These are phyloP conservation scores for Cavia aperea DNA, from an alignment of 2,113 vertebrate species.

Conservation along the genomic window DNA sequence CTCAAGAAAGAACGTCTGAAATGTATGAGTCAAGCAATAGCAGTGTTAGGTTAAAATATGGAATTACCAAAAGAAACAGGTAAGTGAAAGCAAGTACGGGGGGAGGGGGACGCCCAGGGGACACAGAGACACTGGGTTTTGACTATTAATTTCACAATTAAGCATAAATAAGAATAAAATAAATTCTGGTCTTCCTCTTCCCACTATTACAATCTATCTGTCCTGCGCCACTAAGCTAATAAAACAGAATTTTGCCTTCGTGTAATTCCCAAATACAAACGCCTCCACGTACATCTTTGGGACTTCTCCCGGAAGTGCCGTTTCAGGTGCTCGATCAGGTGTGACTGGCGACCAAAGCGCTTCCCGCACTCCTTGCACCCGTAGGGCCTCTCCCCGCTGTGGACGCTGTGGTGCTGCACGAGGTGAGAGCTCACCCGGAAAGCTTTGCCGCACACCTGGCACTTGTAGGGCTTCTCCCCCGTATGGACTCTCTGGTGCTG, in stretches of 20 bases:
- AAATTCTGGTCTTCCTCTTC: neutral
- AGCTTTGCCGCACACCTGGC: slow-evolving; percentile 69
- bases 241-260: neutral
- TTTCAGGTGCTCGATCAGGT: slow-evolving; percentile 69
- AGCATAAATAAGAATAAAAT: neutral
- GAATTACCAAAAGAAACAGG: neutral
- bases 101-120: neutral
- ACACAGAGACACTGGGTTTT: neutral
- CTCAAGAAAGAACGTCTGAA: neutral
- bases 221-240: neutral
- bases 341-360: slow-evolving; percentile 68
- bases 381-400: slow-evolving; percentile 65
- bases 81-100: neutral
- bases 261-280: neutral
- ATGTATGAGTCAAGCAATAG: neutral
- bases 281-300: slow-evolving; percentile 60
- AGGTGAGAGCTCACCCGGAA: slow-evolving; percentile 70
- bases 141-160: neutral
- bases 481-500: slow-evolving; percentile 71
- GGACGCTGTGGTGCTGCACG: slow-evolving; percentile 69
- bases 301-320: slow-evolving; percentile 71
- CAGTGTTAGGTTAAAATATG: neutral
- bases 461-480: slow-evolving; percentile 68
- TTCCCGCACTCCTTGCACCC: slow-evolving; percentile 67
- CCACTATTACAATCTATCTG: neutral